Evolutionary conservation across 30 jellyfish, hydroid and myxozoan species (phyloP), one percentile per base, ranked within the genome.

Genomic region (Turritopsis rubra): DNA sequence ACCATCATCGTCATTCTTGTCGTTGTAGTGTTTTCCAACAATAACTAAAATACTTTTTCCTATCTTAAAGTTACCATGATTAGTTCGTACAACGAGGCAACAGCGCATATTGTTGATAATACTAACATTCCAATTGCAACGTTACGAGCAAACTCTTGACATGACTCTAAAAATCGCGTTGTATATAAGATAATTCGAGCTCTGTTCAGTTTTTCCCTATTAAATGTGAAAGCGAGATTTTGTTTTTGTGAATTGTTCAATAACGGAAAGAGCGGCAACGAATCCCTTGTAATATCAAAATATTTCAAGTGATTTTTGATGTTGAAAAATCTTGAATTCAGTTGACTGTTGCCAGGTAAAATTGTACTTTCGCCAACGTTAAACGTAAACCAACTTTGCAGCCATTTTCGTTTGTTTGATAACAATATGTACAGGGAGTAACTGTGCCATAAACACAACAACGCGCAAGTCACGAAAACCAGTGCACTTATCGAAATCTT

Each of bases 151-250:
- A 73, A 29, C 8, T 22, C 54, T 21, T 28, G 29, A 23, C 72
- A 23, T 3, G 82, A 24, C 13, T 28, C 60, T 21, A 73, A 21
- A 73, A 73, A 73, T 52, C 54, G 7, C 71, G 79, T 81, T 16
- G 93, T 89, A 88, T 85, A 85, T 9, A 89, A 77, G 65, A 89
- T 89, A 31, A 89, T 84, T 81, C 97, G 82, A 71, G 97, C 97
- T 54, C 93, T 41, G 84, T 88, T 41, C 60, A 89, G 82, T 18
- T 81, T 80, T 71, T 73, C 53, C 81, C 72, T 70, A 19, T 79
- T 85, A 66, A 89, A 89, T 31, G 65, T 81, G 21, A 29, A 25
- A 65, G 54, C 1, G 71, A 89, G 78, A 13, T 52, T 79, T 53
- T 80, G 75, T 28, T 82, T 89, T 18, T 82, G 81, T 22, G 83